Evolutionary conservation across 1,140 invertebrate genomes (phyloP), one percentile per base, ranked within the genome.

Genomic region (Rhagoletis zephyria): DNA sequence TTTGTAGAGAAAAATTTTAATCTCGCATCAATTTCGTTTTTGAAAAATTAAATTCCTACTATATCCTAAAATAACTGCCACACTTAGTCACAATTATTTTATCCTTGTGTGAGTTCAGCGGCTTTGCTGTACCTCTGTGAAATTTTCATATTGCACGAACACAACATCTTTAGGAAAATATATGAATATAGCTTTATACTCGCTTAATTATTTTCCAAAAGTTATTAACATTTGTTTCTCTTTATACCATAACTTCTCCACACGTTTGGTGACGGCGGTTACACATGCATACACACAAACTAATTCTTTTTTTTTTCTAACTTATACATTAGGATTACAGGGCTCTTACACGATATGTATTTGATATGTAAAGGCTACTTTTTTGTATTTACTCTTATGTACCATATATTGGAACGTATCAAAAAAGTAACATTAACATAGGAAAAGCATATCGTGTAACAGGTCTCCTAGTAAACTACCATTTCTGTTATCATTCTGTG

Each of bases 401-500:
- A 30, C 30, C 30, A 30, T 30, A 30, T 30, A 30, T 30, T 30
- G 30, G 30, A 30, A 30, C 30, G 30, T 30, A 30, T 30, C 30
- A 30, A 30, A 30, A 30, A 30, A 30, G 30, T 30, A 30, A 30
- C 30, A 30, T 30, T 30, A 0, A 30, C 30, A 30, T 30, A 30
- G 30, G 30, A 30, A 30, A 30, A 30, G 1, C 30, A 30, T 30
- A 30, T 30, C 30, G 30, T 30, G 30, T 30, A 30, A 30, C 30
- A 30, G 30, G 30, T 0, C 30, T 30, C 30, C 30, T 30, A 1
- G 61, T 63, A 14, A 4, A 4, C 12, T 63, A 63, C 16, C 19
- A n/a, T 56, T 51, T 56, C 16, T 56, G 16, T 81, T 81, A 45
- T 81, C 48, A 10, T 81, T 63, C 63, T 63, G 12, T 86, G 45